Evolutionary conservation across 2,113 vertebrate species (phyloP), one percentile per base, ranked within the genome.

Genomic region (Carassius carassius): DNA sequence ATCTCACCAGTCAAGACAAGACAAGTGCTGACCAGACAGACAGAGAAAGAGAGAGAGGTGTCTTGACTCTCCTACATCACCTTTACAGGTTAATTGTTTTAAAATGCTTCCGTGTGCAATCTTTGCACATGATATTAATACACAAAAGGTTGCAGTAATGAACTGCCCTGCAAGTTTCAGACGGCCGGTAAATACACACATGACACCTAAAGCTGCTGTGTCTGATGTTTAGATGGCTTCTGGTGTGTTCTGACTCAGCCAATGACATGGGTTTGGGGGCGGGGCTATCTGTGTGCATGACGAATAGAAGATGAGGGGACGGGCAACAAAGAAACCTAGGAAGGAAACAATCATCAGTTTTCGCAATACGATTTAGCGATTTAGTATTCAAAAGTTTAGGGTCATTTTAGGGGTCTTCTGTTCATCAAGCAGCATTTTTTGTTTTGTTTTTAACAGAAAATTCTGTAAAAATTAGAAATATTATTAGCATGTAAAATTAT

Each of bases 41-140:
- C 41, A 32, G 44, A 32, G 79, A 49, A 3, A 65, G 62, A 49
- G 23, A 82, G 17, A 82, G 16, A 49, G 8, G 12, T 41, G 32
- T 12, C 17, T n/a, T 72, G 65, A 5, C 63, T 76, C 49, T 32
- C 8, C 74, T 35, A 29, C 41, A 54, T 82, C 29, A 56, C 67
- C 47, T 82, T 44, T 72, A 82, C 80, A 29, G 62, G 80, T 54
- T 82, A 70, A 82, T 69, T 35, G 37, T 12, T 56, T 82, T 35
- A 82, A 23, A 70, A 44, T 82, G 21, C 67, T 82, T 82, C 5
- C 35, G 47, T 54, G 17, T 35, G 47, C 79, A 51, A 12, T 49
- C 21, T 32, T 44, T 37, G 21, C 0, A 6, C 17, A 5, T 47
- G 65, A 70, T 32, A 2, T 35, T 29, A 69, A 9, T 69, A 82